phyloP scores from a whole-genome alignment of 2,797 vertebrate genomes.

The Amniataba percoides region DNA sequence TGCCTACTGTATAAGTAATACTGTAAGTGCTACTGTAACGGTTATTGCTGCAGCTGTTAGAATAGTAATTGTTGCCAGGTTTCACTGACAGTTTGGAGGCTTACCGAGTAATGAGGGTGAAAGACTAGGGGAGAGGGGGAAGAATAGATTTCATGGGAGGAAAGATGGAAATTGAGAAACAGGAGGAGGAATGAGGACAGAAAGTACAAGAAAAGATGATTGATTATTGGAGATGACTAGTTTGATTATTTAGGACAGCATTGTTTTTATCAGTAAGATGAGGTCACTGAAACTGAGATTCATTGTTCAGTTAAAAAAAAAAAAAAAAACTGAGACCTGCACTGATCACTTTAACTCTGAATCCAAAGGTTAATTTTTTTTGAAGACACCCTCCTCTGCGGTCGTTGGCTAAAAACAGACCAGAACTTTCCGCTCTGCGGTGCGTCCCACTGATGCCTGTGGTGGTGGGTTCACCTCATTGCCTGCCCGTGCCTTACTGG shows the following conservation, averaged over 20 bases:
- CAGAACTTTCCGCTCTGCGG: conserved; percentile 79
- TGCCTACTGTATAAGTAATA: conserved; percentile 73
- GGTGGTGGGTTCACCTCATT: conserved; percentile 78
- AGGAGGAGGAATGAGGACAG: not conserved
- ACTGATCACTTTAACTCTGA: conserved; percentile 35
- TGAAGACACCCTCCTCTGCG: conserved; percentile 40
- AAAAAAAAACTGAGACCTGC: conserved; percentile 15
- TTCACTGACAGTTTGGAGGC: conserved; percentile 59
- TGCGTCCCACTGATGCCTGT: conserved; percentile 62
- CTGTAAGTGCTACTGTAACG: conserved; percentile 77
- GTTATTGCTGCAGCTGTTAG: conserved; percentile 76
- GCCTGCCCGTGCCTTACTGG: conserved; percentile 74
- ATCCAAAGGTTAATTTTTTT: conserved; percentile 56
- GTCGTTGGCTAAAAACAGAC: conserved; percentile 72
- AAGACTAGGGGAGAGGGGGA: conserved; percentile 33
- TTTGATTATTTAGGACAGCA: conserved; percentile 12
- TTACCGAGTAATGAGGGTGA: conserved; percentile 52
- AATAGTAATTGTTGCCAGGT: conserved; percentile 78
- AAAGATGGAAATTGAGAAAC: conserved; percentile 34
- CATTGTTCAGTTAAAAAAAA: conserved; percentile 26
- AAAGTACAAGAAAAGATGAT: conserved; percentile 11
- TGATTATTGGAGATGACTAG: conserved; percentile 14
- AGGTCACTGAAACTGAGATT: conserved; percentile 3
- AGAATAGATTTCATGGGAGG: conserved; percentile 37
- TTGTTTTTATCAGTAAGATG: conserved; percentile 27